A percentile compares a stretch with the other conserved stretches of the same genome.
Evolutionary conservation across 1,140 invertebrate genomes (phyloP).

Genomic region (Tyrophagus putrescentiae): DNA sequence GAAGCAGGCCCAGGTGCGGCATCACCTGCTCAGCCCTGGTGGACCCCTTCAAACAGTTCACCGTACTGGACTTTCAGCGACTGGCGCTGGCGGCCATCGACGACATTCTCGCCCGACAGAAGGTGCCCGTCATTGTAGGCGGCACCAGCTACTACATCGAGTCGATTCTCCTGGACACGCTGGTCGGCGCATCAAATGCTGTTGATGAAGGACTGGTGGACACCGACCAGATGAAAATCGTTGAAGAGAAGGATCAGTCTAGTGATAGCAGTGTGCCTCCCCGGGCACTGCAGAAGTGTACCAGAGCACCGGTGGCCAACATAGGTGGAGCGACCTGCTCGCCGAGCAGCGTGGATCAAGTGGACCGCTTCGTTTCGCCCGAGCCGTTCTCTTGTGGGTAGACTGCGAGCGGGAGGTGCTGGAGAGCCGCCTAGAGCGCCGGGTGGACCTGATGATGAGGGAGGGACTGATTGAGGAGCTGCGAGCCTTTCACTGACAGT

Average conservation of each 20-base stretch:
- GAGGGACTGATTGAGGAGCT: conserved; percentile 65
- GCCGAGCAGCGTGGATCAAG: conserved; percentile 49
- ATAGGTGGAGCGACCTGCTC: conserved; percentile 58
- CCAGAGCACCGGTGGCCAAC: conserved; percentile 43
- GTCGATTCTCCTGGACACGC: conserved; percentile 71
- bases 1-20: conserved; percentile 55
- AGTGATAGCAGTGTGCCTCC: too few relatives aligned
- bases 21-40: conserved; percentile 82
- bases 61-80: conserved; percentile 70
- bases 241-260: too few relatives aligned
- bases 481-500: conserved; percentile 58
- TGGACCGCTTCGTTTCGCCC: conserved; percentile 53
- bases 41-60: conserved; percentile 59
- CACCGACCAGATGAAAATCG: too few relatives aligned
- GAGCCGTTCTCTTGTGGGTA: conserved; percentile 62
- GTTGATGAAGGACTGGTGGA: too few relatives aligned
- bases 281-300: too few relatives aligned
- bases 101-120: conserved; percentile 48
- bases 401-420: conserved; percentile 63
- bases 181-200: conserved; percentile 25
- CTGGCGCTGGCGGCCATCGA: conserved; percentile 65
- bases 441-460: conserved; percentile 77
- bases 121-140: conserved; percentile 84
- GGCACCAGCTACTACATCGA: conserved; percentile 99
- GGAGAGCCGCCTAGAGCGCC: conserved; percentile 52